Percentiles rank a stretch among this genome's conserved stretches.
Evolutionary conservation across 2,888 invertebrate species (phyloP).

Genomic region (Patella caerulea): DNA sequence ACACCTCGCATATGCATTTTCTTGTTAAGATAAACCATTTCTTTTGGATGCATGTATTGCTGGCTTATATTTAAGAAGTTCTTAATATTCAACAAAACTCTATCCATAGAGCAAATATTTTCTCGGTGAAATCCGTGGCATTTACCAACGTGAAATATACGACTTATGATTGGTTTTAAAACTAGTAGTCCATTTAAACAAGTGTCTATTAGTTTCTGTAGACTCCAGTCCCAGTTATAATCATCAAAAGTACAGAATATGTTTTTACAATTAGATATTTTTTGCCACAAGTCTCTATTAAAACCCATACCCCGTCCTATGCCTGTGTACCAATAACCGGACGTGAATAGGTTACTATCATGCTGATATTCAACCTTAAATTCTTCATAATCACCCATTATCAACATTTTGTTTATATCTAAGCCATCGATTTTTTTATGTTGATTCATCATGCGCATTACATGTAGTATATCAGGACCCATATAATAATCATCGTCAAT

Average conservation of each 20-base stretch:
- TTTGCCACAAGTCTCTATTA: conserved; percentile 18
- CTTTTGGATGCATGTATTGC: conserved; percentile 11
- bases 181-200: conserved; percentile 17
- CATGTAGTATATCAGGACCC: conserved; percentile 14
- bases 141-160: conserved; percentile 21
- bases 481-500: conserved; percentile 25
- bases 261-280: conserved; percentile 13
- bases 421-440: background rate
- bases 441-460: conserved; percentile 1
- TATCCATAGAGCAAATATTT: conserved; percentile 3
- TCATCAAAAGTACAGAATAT: conserved; percentile 23
- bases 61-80: background rate
- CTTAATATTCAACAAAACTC: background rate
- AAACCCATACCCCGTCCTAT: conserved; percentile 18
- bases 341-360: background rate
- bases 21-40: background rate
- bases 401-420: conserved; percentile 6
- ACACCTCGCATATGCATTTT: background rate
- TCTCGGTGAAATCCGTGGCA: conserved; percentile 20
- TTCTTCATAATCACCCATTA: conserved; percentile 20
- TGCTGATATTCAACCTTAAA: background rate
- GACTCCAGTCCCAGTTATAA: conserved; percentile 25
- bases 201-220: conserved; percentile 9
- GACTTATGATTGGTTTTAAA: conserved; percentile 12
- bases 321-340: conserved; percentile 11